Evolutionary conservation across 2,888 invertebrate genomes (phyloP).

Genomic region (Sinodicranocentrus sp.): DNA sequence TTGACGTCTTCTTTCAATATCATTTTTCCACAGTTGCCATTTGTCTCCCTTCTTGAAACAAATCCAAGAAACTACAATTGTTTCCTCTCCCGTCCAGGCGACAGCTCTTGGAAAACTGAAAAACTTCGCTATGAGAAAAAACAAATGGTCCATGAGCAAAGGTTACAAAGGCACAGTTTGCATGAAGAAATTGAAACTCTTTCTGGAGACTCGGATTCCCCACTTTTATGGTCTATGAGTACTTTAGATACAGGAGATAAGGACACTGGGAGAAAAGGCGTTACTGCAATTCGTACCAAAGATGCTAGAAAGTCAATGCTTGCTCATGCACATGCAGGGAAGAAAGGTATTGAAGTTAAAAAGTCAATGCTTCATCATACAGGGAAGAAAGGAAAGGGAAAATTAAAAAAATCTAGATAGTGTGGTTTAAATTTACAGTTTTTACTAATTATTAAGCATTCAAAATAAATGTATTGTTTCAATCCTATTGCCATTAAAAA

Average conservation of each 20-base stretch:
- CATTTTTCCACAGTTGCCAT: conserved; percentile 78
- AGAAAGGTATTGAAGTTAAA: background rate
- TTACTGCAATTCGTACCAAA: background rate
- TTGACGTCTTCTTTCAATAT: background rate
- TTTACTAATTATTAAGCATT: no score
- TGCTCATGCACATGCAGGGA: no score
- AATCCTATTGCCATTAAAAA: no score
- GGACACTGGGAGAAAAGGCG: background rate
- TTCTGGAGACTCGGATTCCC: background rate
- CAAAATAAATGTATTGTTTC: no score
- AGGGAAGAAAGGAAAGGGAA: no score
- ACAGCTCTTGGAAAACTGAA: conserved; percentile 35
- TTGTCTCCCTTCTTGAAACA: conserved; percentile 80
- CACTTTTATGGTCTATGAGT: conserved; percentile 6
- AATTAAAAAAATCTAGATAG: no score
- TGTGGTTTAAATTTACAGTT: no score
- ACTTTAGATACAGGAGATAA: background rate
- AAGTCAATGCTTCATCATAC: no score
- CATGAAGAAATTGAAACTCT: no score
- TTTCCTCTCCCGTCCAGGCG: conserved; percentile 37
- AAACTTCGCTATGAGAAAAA: conserved; percentile 17
- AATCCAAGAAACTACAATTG: conserved; percentile 29
- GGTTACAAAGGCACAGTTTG: no score
- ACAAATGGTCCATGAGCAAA: no score
- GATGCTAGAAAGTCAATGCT: background rate